Percentiles rank a stretch among this genome's conserved stretches.
These are phyloP conservation scores for Alfaro cultratus DNA, from an alignment of 2,797 vertebrate genomes.

Conservation along the genomic window DNA sequence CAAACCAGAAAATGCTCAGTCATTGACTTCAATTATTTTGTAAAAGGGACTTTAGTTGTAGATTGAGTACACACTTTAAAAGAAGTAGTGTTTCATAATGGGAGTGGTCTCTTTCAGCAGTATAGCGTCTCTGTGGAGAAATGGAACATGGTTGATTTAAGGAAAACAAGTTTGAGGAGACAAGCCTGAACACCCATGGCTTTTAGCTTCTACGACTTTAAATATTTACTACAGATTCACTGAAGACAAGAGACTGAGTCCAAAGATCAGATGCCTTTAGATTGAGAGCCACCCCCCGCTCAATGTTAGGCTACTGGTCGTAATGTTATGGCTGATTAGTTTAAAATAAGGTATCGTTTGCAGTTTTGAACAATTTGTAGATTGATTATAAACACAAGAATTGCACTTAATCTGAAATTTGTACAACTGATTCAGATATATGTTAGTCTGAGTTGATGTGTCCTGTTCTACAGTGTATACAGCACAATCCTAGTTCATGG, in stretches of 20 bases:
- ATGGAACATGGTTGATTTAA: background rate
- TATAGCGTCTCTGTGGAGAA: background rate
- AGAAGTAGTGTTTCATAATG: background rate
- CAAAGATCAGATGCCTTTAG: background rate
- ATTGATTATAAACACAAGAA: background rate
- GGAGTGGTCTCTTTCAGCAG: background rate
- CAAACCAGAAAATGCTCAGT: background rate
- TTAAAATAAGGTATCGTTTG: background rate
- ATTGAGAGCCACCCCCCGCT: too few species aligned
- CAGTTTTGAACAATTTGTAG: too few species aligned
- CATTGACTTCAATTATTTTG: background rate
- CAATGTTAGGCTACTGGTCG: background rate
- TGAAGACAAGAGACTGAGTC: background rate
- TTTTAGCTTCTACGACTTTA: background rate
- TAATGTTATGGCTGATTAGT: background rate
- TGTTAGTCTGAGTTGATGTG: background rate
- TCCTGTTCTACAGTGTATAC: background rate
- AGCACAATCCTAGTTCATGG: background rate
- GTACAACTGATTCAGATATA: background rate
- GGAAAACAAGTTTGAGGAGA: background rate
- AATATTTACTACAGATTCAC: background rate
- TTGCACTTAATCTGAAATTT: background rate
- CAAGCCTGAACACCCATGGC: background rate
- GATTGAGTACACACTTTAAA: background rate
- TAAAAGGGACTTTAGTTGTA: background rate